Percentiles rank a stretch among this genome's conserved stretches.
Evolutionary conservation across 2,113 vertebrate genomes (phyloP).

Genomic region (Orthonyx spaldingii): DNA sequence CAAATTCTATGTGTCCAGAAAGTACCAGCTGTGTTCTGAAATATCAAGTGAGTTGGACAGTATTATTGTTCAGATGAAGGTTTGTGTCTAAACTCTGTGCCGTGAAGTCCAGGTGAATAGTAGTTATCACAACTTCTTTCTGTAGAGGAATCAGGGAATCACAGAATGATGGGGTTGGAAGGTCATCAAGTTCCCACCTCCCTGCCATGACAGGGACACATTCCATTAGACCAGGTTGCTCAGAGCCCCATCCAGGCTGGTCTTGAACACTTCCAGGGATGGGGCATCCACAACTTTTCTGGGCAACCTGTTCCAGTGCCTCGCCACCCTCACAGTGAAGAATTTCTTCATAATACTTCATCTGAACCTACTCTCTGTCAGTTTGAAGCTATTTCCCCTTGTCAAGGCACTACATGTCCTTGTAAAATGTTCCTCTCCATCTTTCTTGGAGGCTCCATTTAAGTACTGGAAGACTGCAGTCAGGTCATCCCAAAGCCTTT

Average conservation of each 20-base stretch:
- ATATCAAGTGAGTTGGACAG: not conserved
- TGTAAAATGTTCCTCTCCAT: not conserved
- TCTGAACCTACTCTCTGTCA: not conserved
- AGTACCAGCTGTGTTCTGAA: not conserved
- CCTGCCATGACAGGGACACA: not conserved
- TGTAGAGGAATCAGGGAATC: not conserved
- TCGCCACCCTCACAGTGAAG: not conserved
- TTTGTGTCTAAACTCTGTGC: not conserved
- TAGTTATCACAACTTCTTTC: not conserved
- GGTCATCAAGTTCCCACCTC: not conserved
- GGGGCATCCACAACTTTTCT: not conserved
- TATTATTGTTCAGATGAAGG: not conserved
- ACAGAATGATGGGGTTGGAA: not conserved
- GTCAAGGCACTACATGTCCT: not conserved
- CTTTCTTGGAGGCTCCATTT: not conserved
- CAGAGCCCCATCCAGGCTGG: not conserved
- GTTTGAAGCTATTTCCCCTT: not conserved
- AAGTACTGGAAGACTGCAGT: rapidly evolving
- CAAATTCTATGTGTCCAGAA: not conserved
- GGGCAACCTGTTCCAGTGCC: not conserved
- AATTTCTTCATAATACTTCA: not conserved
- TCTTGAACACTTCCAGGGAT: not conserved
- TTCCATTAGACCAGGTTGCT: not conserved
- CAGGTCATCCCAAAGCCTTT: not conserved
- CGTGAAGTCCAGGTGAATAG: not conserved